Evolutionary conservation across 2,888 invertebrate genomes (phyloP).

Genomic region (Netelia melanura): DNA sequence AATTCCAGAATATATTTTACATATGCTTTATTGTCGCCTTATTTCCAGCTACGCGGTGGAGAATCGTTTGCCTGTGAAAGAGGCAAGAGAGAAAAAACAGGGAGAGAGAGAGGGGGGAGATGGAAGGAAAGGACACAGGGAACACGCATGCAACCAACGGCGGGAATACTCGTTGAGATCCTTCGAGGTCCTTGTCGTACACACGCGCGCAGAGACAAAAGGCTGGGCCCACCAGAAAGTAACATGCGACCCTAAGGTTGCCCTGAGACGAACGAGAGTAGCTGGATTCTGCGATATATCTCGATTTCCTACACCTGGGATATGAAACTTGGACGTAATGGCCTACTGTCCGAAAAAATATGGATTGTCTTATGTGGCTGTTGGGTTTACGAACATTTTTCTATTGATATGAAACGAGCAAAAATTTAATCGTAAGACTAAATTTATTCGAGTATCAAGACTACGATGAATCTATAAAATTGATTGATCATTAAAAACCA

Average conservation of each 20-base stretch:
- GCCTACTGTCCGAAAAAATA: constrained; percentile 30
- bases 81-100: constrained; percentile 36
- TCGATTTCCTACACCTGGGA: constrained; percentile 38
- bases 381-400: not conserved
- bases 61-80: constrained; percentile 64
- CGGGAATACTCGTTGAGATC: constrained; percentile 45
- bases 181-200: constrained; percentile 48
- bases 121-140: constrained; percentile 25
- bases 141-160: constrained; percentile 52
- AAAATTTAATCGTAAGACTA: no score
- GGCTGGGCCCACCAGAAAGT: constrained; percentile 34
- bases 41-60: constrained; percentile 81
- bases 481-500: no score
- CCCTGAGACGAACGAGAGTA: constrained; percentile 35
- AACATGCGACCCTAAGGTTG: constrained; percentile 35
- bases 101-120: constrained; percentile 50
- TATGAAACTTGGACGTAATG: constrained; percentile 31
- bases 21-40: constrained; percentile 85
- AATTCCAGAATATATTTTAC: constrained; percentile 85
- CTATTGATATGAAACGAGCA: no score
- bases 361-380: not conserved
- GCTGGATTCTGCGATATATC: constrained; percentile 19
- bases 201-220: constrained; percentile 49
- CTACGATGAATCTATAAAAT: no score
- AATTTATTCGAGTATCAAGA: no score